Evolutionary conservation across 1,140 invertebrate genomes (phyloP).

Genomic region (Zaprionus tsacasi): DNA sequence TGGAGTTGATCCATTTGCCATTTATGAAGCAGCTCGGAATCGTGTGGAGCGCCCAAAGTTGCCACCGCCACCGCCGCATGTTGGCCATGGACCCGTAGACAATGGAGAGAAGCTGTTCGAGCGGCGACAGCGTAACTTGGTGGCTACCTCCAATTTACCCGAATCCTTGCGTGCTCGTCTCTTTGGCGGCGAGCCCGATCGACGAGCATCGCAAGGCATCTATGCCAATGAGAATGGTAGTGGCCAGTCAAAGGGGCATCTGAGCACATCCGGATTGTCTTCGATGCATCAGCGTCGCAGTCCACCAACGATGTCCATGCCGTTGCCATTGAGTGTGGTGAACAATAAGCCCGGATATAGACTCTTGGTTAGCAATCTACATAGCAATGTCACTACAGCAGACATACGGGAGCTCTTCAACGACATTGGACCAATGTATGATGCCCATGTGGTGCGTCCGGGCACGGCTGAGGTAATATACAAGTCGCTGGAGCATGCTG

Average conservation of each 20-base stretch:
- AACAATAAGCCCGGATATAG: conserved; percentile 86
- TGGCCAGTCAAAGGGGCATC: not conserved
- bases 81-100: conserved; percentile 22
- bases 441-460: conserved; percentile 92
- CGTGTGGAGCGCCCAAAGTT: conserved; percentile 58
- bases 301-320: conserved; percentile 60
- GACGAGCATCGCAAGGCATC: conserved; percentile 85
- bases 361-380: conserved; percentile 94
- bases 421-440: conserved; percentile 93
- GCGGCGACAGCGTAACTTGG: conserved; percentile 57
- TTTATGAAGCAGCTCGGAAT: conserved; percentile 72
- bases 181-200: conserved; percentile 74
- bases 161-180: conserved; percentile 77
- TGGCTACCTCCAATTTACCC: conserved; percentile 67
- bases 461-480: conserved; percentile 96
- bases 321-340: conserved; percentile 34
- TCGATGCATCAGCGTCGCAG: conserved; percentile 71
- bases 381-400: conserved; percentile 92
- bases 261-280: not conserved
- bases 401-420: conserved; percentile 97
- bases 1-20: conserved; percentile 68
- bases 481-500: conserved; percentile 92
- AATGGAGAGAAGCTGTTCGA: conserved; percentile 48
- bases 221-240: conserved; percentile 84
- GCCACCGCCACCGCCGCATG: conserved; percentile 32